phyloP scores from a whole-genome alignment of 2,888 invertebrate species.

The Boloria selene region DNA sequence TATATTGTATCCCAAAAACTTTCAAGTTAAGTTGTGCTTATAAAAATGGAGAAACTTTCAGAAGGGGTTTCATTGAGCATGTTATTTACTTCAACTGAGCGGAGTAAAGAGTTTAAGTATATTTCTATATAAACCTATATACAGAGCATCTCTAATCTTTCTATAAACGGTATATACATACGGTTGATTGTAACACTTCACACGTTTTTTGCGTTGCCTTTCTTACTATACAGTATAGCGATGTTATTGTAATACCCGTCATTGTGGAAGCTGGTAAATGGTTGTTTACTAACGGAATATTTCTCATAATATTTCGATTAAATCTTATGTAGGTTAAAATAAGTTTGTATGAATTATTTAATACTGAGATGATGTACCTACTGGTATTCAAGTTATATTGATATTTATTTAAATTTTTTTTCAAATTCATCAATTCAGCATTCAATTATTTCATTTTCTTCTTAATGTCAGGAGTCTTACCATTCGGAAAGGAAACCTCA shows the following conservation, averaged over 20 bases:
- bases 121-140: constrained; percentile 8
- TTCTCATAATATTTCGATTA: neutral
- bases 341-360: neutral
- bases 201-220: constrained; percentile 21
- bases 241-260: constrained; percentile 11
- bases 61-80: neutral
- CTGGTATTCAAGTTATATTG: no score
- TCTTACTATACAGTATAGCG: constrained; percentile 11
- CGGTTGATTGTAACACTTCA: constrained; percentile 26
- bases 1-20: neutral
- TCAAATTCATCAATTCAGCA: no score
- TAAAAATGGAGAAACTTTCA: neutral
- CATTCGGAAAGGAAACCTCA: no score
- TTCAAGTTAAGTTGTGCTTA: neutral
- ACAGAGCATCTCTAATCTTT: constrained; percentile 1
- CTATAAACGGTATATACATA: constrained; percentile 20
- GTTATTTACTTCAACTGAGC: constrained; percentile 2
- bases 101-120: neutral
- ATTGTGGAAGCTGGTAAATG: constrained; percentile 23
- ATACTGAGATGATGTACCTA: neutral
- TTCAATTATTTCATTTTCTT: no score
- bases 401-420: no score
- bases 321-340: neutral
- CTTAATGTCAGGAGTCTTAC: no score
- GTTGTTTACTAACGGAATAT: constrained; percentile 25